Conservation (phyloP, 2,113 vertebrate genomes). For the Passer montanus region DNA sequence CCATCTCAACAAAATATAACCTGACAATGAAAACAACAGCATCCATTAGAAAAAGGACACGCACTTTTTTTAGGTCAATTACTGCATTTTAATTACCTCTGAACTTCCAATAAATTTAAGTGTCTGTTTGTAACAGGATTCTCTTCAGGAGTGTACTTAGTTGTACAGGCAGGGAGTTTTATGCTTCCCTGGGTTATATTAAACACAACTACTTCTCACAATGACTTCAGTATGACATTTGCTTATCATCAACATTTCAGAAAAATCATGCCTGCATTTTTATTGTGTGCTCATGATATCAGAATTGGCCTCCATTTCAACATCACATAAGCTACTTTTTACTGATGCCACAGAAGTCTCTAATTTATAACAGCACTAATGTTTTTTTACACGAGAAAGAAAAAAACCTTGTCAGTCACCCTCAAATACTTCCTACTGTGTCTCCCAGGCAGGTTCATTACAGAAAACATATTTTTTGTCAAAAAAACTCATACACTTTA, state of each 20-base stretch:
- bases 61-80: neutral
- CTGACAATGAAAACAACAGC: neutral
- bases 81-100: neutral
- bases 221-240: neutral
- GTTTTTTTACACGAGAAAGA: neutral
- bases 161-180: neutral
- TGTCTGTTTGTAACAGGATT: neutral
- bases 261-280: neutral
- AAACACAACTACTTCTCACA: neutral
- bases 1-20: neutral
- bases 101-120: neutral
- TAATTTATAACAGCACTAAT: neutral
- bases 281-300: neutral
- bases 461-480: neutral
- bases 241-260: neutral
- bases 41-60: neutral
- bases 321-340: neutral
- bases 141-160: neutral
- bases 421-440: neutral
- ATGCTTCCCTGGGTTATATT: neutral
- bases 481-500: neutral
- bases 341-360: neutral
- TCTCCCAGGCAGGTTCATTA: neutral
- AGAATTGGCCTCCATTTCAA: neutral
- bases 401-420: neutral